phyloP scores from a whole-genome alignment of 1,140 invertebrate genomes.

The Battus philenor region DNA sequence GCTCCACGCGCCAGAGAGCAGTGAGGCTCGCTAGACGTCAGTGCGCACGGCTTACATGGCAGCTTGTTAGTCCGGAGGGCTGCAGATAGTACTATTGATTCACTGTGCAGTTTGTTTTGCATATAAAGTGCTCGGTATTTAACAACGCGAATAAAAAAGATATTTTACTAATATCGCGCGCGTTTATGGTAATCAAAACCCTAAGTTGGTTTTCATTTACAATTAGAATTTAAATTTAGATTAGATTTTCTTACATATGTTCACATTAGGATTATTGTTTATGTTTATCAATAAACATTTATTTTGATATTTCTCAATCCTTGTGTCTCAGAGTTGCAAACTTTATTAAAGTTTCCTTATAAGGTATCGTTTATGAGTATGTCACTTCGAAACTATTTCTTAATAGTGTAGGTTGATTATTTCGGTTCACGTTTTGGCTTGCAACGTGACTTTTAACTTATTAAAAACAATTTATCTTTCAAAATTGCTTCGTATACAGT shows the following conservation, averaged over 20 bases:
- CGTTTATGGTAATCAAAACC: not conserved
- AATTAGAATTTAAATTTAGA: no score
- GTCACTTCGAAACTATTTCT: constrained; percentile 1
- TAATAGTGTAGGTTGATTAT: no score
- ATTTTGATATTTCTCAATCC: no score
- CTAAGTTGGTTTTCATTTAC: no score
- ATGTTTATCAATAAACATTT: no score
- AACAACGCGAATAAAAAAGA: not conserved
- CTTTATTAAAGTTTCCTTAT: constrained; percentile 1
- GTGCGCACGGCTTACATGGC: constrained; percentile 17
- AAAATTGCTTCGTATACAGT: no score
- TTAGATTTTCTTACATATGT: no score
- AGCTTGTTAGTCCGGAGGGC: constrained; percentile 19
- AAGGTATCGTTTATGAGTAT: not conserved
- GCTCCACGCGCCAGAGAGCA: constrained; percentile 15
- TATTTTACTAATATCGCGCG: not conserved
- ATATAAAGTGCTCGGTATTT: not conserved
- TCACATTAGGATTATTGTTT: no score
- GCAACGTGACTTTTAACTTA: no score
- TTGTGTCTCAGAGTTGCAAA: not conserved
- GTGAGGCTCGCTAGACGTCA: constrained; percentile 20
- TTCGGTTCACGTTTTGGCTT: no score
- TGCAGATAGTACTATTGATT: constrained; percentile 13
- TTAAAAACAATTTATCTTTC: no score
- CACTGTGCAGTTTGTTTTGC: constrained; percentile 7